These are phyloP conservation scores for Ophion obscuratus DNA, from an alignment of 2,888 invertebrate genomes.

Conservation along the genomic window DNA sequence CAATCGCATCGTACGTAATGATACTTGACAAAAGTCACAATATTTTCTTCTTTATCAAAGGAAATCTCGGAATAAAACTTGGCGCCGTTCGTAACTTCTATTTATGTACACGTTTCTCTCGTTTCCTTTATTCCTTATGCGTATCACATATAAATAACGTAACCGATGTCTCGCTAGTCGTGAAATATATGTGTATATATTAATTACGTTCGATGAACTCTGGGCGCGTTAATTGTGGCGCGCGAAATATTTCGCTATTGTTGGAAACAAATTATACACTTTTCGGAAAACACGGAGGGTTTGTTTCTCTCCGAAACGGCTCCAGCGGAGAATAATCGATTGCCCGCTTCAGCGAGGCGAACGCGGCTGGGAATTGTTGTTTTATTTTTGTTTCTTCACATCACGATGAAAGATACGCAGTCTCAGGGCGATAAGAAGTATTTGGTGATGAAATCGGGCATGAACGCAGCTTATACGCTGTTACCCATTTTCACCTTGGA, in stretches of 20 bases:
- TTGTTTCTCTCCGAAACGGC: conserved; percentile 25
- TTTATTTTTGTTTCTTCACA: conserved; percentile 1
- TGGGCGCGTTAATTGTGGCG: conserved; percentile 37
- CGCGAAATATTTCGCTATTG: conserved; percentile 47
- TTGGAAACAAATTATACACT: conserved; percentile 26
- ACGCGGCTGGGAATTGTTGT: background rate
- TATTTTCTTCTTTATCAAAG: background rate
- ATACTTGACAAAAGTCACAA: background rate
- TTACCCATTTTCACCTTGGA: conserved; percentile 92
- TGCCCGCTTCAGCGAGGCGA: conserved; percentile 20
- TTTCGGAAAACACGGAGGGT: conserved; percentile 38
- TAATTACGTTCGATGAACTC: conserved; percentile 55
- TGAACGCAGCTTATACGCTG: conserved; percentile 34
- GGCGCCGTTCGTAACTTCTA: conserved; percentile 31
- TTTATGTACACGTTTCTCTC: conserved; percentile 63
- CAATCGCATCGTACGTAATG: background rate
- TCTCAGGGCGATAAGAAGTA: conserved; percentile 51
- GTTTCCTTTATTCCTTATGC: conserved; percentile 45
- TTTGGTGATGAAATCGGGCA: conserved; percentile 25
- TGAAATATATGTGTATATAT: conserved; percentile 29
- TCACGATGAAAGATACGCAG: conserved; percentile 16
- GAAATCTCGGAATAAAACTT: conserved; percentile 27
- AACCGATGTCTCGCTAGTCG: conserved; percentile 58
- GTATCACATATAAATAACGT: conserved; percentile 56
- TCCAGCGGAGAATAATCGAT: conserved; percentile 41